Conservation (phyloP, 2,113 vertebrate genomes). For the Perca schrenkii region DNA sequence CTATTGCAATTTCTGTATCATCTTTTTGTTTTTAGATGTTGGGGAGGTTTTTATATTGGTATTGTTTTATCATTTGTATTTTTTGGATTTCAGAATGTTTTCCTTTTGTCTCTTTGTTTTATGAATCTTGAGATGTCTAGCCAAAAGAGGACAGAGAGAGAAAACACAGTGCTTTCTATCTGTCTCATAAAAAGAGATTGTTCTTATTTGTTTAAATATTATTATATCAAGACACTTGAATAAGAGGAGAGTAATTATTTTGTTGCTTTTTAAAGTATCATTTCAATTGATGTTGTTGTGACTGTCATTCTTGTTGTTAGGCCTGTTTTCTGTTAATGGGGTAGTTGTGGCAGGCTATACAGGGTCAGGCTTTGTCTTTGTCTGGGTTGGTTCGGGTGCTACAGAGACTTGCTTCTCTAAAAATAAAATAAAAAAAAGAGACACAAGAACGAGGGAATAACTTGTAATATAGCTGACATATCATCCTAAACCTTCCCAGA, state of each 20-base stretch:
- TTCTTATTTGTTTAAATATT: conserved; percentile 80
- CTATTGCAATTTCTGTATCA: conserved; percentile 81
- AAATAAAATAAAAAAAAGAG: conserved; percentile 4
- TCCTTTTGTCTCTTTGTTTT: conserved; percentile 47
- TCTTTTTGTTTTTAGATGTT: conserved; percentile 58
- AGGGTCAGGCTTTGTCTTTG: conserved; percentile 66
- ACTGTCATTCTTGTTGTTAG: conserved; percentile 74
- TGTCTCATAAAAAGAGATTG: conserved; percentile 71
- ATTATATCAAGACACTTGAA: conserved; percentile 83
- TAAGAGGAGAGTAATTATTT: conserved; percentile 82
- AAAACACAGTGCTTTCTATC: conserved; percentile 63
- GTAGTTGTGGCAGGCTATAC: conserved; percentile 62
- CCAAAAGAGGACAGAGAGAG: conserved; percentile 77
- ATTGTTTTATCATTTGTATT: conserved; percentile 80
- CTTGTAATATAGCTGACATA: conserved; percentile 81
- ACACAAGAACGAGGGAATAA: conserved; percentile 58
- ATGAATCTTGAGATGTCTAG: conserved; percentile 77
- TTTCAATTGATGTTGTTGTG: conserved; percentile 79
- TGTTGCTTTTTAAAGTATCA: conserved; percentile 80
- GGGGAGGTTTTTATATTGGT: conserved; percentile 73
- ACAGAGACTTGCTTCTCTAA: conserved; percentile 69
- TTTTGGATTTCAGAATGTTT: conserved; percentile 72
- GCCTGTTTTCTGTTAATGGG: conserved; percentile 69
- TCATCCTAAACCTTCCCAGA: conserved; percentile 69
- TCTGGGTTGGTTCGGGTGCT: conserved; percentile 73